These are phyloP conservation scores for Peromyscus melanophrys DNA, from an alignment of 2,797 vertebrate species.

Conservation along the genomic window DNA sequence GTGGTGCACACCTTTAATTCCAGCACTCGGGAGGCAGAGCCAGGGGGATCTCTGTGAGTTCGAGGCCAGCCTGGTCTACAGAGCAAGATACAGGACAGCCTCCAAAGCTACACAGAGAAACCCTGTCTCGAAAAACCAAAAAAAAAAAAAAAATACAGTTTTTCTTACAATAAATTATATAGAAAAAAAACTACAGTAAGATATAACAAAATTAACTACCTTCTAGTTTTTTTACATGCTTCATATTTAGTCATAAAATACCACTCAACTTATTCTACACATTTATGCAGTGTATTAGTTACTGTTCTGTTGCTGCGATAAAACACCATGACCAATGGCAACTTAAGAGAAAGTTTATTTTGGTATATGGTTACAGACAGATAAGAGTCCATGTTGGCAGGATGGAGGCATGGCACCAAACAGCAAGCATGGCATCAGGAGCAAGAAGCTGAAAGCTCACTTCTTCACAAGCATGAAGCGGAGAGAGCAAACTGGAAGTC, in stretches of 20 bases:
- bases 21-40: too few relatives aligned
- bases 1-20: too few relatives aligned
- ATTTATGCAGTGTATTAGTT: too few relatives aligned
- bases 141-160: not conserved
- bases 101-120: too few relatives aligned
- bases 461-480: not conserved
- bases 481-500: not conserved
- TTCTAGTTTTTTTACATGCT: not conserved
- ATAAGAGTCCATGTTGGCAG: not conserved
- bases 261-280: not conserved
- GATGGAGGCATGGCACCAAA: not conserved
- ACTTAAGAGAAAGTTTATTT: not conserved
- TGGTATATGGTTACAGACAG: not conserved
- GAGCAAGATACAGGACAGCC: too few relatives aligned
- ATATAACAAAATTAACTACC: not conserved
- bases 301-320: not conserved
- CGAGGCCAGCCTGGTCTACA: too few relatives aligned
- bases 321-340: not conserved
- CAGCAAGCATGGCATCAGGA: not conserved
- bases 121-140: too few relatives aligned
- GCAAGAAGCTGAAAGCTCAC: not conserved
- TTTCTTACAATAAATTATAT: not conserved
- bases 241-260: not conserved
- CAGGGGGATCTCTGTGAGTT: too few relatives aligned
- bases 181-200: not conserved